Evolutionary conservation across 1,140 invertebrate genomes (phyloP), one percentile per base, ranked within the genome.

Genomic region (Nephila pilipes): DNA sequence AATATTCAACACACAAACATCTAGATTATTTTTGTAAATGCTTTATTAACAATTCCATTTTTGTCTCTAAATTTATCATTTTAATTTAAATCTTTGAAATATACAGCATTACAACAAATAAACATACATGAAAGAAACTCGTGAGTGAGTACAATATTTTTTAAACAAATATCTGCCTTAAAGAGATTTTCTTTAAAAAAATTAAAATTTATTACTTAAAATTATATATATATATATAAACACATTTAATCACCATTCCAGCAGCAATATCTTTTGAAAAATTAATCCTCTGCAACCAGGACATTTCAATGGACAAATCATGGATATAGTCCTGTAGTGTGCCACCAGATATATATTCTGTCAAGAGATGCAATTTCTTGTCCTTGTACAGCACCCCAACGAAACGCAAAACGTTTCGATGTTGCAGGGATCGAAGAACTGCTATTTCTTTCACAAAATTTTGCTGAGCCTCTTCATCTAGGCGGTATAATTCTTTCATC

Each of bases 361-460:
- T 99, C 25, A 99, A 97, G 60, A 99, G 96, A 95, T 99, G 98
- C 60, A 99, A 96, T 81, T 98, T 97, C 95, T 98, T 97, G 83
- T 99, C 98, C 95, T 98, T 98, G 95, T 99, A 99, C 55, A 99
- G 96, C 2, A 99, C 98, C 0, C 98, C 98, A 93, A 99, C 98
- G 95, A 99, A 99, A 79, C 98, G 96, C 63, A 99, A 96, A 65
- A 99, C 98, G 95, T 99, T 98, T 4, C 97, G 97, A 95, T 99
- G 98, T 94, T 97, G 97, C 75, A 99, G 96, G 87, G 97, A 98
- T 16, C 98, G 96, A 46, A 99, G 96, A 32, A 99, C 98, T 14
- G 98, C 98, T 79, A 98, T 98, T 96, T 99, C 98, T 96, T 99
- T 98, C 16, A 99, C 96, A 95, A 99, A 99, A 96, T 98, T 98